Evolutionary conservation across 2,888 invertebrate species (phyloP).

Genomic region (Malacosoma neustria): DNA sequence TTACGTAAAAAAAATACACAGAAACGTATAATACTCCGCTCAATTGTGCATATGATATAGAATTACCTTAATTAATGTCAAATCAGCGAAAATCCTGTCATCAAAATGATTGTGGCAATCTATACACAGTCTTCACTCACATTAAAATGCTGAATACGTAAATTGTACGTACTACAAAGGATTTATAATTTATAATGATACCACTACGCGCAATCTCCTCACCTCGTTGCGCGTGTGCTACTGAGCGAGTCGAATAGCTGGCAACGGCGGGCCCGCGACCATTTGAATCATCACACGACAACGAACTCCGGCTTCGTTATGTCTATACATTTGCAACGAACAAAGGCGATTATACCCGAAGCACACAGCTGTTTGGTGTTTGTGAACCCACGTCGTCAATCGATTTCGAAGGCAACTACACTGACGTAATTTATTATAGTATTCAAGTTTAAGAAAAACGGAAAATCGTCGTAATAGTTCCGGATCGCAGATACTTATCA

Average conservation of each 20-base stretch:
- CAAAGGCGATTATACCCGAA: conserved; percentile 48
- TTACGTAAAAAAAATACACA: background rate
- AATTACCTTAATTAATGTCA: background rate
- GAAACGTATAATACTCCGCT: background rate
- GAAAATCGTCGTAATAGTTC: too few species aligned
- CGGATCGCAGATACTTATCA: too few species aligned
- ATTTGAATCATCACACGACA: conserved; percentile 37
- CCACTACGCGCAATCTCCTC: background rate
- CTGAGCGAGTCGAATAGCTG: background rate
- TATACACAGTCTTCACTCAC: conserved; percentile 29
- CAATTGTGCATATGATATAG: background rate
- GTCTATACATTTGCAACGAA: conserved; percentile 34
- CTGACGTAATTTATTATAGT: conserved; percentile 30
- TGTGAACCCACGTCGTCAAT: conserved; percentile 50
- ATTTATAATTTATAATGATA: conserved; percentile 4
- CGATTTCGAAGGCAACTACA: conserved; percentile 37
- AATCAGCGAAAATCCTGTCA: background rate
- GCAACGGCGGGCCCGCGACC: background rate
- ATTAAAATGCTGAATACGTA: conserved; percentile 12
- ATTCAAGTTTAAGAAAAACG: too few species aligned
- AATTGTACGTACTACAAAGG: conserved; percentile 31
- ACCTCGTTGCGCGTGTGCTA: background rate
- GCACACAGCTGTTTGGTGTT: conserved; percentile 67
- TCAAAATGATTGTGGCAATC: conserved; percentile 1
- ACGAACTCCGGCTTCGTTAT: conserved; percentile 36